phyloP scores from a whole-genome alignment of 2,797 vertebrate species.

The Dipus sagitta region DNA sequence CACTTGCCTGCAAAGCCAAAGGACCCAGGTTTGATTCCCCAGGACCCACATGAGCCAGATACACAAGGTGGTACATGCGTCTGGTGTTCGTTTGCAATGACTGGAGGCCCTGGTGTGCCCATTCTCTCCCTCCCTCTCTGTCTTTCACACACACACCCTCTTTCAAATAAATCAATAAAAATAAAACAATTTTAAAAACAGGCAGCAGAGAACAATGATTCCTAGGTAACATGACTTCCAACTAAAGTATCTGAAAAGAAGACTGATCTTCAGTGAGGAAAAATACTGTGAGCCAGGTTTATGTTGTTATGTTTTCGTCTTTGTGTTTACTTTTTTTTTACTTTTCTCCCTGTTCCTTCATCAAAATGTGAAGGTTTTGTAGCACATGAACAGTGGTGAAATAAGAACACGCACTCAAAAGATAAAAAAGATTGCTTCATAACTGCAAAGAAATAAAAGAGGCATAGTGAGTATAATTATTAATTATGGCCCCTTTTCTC shows the following conservation, averaged over 20 bases:
- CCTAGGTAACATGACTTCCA: background rate
- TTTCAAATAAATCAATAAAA: no score
- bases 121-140: no score
- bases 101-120: no score
- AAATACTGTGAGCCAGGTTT: background rate
- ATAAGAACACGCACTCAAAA: slow-evolving; percentile 28
- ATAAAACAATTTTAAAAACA: background rate
- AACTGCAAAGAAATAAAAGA: slow-evolving; percentile 13
- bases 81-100: no score
- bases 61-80: no score
- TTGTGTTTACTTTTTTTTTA: background rate
- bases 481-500: background rate
- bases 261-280: background rate
- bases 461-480: background rate
- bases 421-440: slow-evolving; percentile 4
- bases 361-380: slow-evolving; percentile 28
- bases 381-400: background rate
- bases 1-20: no score
- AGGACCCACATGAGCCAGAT: no score
- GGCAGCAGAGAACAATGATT: background rate
- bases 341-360: slow-evolving; percentile 25
- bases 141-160: no score
- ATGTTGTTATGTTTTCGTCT: background rate
- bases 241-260: background rate
- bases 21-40: no score